Evolutionary conservation across 2,888 invertebrate genomes (phyloP), one percentile per base, ranked within the genome.

Genomic region (Ophion ellenae): DNA sequence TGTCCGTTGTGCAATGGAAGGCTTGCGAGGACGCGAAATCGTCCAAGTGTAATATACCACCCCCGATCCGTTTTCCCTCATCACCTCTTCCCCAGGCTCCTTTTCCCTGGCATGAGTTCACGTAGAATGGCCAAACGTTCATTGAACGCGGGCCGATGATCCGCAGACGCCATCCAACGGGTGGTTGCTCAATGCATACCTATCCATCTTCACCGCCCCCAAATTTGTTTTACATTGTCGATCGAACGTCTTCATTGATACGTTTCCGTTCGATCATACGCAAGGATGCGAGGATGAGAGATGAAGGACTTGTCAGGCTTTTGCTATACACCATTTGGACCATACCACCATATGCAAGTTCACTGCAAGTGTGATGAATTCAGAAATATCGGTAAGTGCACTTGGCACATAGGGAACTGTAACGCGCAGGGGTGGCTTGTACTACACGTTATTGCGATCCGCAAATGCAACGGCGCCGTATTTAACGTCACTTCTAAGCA

Each of bases 101-200:
- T 24, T 74, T 36, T 67, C 28, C 70, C 11, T 86, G 90, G 85
- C 90, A 92, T 92, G 93, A 92, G 92, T 92, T 92, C 90, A 92
- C 89, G 86, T 89, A 88, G 91, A 92, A 92, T 90, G 89, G 90
- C 87, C 89, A 73, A 57, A 71, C 85, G 77, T 88, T 90, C 90
- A 91, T 93, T 91, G 92, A 92, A 92, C 89, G 90, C 90, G 89
- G 89, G 88, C 7, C 6, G 74, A 57, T 53, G 89, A 90, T 90
- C 89, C 73, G 67, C 36, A 80, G 47, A 47, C 14, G 14, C 75
- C 69, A 69, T 74, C 59, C 67, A 69, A 61, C 36, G 47, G 24
- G 57, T 32, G 45, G 57, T 24, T 77, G 57, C 40, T 9, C 20
- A 76, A 61, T 70, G 71, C 59, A 53, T 73, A 20, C 64, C 28